A percentile compares a stretch with the other conserved stretches of the same genome.
phyloP scores from a whole-genome alignment of 2,113 vertebrate species.

The Oncorhynchus nerka region DNA sequence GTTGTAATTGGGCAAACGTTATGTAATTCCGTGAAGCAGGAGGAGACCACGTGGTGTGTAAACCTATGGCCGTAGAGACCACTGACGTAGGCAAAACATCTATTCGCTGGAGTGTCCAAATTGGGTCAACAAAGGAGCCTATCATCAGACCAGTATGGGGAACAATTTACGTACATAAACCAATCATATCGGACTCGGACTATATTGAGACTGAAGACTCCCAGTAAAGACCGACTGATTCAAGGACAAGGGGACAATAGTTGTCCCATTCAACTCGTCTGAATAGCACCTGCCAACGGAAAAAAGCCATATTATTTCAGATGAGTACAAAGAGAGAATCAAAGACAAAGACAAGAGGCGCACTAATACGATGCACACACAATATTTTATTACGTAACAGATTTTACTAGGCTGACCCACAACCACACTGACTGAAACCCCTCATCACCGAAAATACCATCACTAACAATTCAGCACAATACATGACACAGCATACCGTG shows the following conservation, averaged over 20 bases:
- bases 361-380: slow-evolving; percentile 36
- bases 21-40: slow-evolving; percentile 11
- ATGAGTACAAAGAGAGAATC: neutral
- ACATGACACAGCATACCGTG: slow-evolving; percentile 36
- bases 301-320: neutral
- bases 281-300: neutral
- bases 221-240: neutral
- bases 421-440: slow-evolving; percentile 39
- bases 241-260: neutral
- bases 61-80: slow-evolving; percentile 22
- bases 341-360: neutral
- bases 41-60: slow-evolving; percentile 32
- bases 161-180: neutral
- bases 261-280: neutral
- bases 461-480: slow-evolving; percentile 31
- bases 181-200: neutral
- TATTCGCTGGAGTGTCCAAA: slow-evolving; percentile 23
- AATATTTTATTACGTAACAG: slow-evolving; percentile 70
- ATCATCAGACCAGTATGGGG: neutral
- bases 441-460: slow-evolving; percentile 36
- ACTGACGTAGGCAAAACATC: slow-evolving; percentile 8
- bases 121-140: slow-evolving; percentile 14
- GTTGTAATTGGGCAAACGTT: slow-evolving; percentile 28
- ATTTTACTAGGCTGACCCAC: slow-evolving; percentile 51
- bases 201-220: neutral